Conservation (phyloP, 2,797 vertebrate species). For the Trematomus bernacchii region DNA sequence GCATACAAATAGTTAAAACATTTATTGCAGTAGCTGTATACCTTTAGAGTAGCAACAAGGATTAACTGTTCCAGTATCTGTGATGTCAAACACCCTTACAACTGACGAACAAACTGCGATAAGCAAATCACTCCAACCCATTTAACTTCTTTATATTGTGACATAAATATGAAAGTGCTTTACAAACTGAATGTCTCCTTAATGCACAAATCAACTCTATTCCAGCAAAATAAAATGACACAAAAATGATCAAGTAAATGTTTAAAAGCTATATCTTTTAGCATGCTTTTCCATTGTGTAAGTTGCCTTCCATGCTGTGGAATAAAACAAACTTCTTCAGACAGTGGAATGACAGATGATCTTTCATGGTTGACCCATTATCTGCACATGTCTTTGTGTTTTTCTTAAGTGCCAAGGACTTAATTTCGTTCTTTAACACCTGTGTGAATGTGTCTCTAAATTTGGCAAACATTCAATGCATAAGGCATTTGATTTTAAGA, state of each 20-base stretch:
- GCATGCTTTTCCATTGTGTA: slow-evolving; percentile 96
- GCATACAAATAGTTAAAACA: slow-evolving; percentile 93
- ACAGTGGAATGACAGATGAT: slow-evolving; percentile 69
- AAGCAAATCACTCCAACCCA: slow-evolving; percentile 96
- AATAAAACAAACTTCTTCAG: slow-evolving; percentile 75
- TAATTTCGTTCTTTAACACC: slow-evolving; percentile 50
- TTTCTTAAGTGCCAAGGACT: slow-evolving; percentile 46
- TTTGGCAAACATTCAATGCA: slow-evolving; percentile 90
- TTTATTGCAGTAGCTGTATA: slow-evolving; percentile 99
- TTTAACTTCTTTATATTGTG: slow-evolving; percentile 88
- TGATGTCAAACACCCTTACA: slow-evolving; percentile 98
- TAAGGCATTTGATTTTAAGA: slow-evolving; percentile 90
- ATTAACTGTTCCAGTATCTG: slow-evolving; percentile 99
- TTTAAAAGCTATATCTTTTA: slow-evolving; percentile 86
- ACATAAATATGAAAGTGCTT: slow-evolving; percentile 91
- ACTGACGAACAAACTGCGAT: slow-evolving; percentile 96
- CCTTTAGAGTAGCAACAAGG: slow-evolving; percentile 99
- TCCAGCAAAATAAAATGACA: slow-evolving; percentile 84
- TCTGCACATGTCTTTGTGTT: slow-evolving; percentile 78
- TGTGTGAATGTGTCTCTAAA: slow-evolving; percentile 79
- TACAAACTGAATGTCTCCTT: slow-evolving; percentile 91
- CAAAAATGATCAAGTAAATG: slow-evolving; percentile 88
- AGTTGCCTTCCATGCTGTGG: slow-evolving; percentile 95
- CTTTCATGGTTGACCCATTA: slow-evolving; percentile 60
- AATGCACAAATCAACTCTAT: slow-evolving; percentile 91